Base-by-base conservation (phyloP, 2,888 invertebrate genomes). In the Pristionchus entomophagus region DNA sequence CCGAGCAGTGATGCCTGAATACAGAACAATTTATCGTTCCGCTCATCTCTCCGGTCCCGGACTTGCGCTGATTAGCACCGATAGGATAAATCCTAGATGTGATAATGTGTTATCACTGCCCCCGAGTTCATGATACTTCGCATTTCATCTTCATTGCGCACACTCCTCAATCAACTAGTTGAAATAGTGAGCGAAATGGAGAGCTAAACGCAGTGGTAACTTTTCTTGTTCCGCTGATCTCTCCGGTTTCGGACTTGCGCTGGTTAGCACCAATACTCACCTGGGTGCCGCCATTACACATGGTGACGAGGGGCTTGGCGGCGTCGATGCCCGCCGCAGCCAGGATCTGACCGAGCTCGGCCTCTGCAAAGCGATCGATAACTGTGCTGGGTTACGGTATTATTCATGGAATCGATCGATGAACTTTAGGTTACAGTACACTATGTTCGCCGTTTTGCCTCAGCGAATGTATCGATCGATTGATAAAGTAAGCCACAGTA, bases 231-330 rank as follows among this genome's bases (percentile, higher is more conserved):
- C n/a, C n/a, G n/a, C n/a, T n/a, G n/a, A n/a, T n/a, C n/a, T n/a
- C n/a, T n/a, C n/a, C n/a, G n/a, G n/a, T n/a, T n/a, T n/a, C n/a
- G n/a, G n/a, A n/a, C n/a, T n/a, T n/a, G n/a, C n/a, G n/a, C n/a
- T n/a, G 10, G 10, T 35, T 32, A n/a, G n/a, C 38, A 41, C 10
- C 14, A 73, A 26, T 41, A 41, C 41, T 10, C 26, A 73, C 80
- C 78, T 92, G 92, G 62, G 91, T 90, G 35, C 92, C 92, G 6
- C 88, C 87, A 86, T 90, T 92, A 87, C 92, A 92, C 17, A 88
- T 87, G 12, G 91, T 90, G 22, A 91, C 86, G 8, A 88, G 86
- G 32, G 89, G 86, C 86, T 88, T 89, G 45, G 65, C 83, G 12
- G 86, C 10, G 35, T 87, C 85, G 77, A 88, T 49, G 53, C 88